phyloP scores from a whole-genome alignment of 2,888 invertebrate species.

The Cheilosia urbana region DNA sequence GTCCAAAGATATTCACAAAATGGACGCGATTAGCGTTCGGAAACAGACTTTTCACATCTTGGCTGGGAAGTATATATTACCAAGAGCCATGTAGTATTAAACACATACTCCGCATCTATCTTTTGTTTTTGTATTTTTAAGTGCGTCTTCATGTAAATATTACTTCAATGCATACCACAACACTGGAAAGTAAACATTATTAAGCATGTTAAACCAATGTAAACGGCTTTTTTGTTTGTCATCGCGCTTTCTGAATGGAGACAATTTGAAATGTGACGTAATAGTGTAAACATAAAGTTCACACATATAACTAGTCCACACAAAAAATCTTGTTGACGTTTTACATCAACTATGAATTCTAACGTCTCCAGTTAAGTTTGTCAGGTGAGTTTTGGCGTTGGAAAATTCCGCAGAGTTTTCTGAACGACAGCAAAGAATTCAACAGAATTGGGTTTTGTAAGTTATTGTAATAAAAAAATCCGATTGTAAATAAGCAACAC shows the following conservation, averaged over 20 bases:
- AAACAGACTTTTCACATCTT: neutral
- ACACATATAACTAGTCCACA: too few relatives aligned
- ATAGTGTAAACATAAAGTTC: too few relatives aligned
- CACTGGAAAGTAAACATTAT: slow-evolving; percentile 6
- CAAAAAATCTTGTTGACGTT: too few relatives aligned
- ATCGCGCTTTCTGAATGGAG: neutral
- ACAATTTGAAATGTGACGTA: too few relatives aligned
- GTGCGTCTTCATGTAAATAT: slow-evolving; percentile 41
- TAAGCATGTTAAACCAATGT: neutral
- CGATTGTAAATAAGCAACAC: too few relatives aligned
- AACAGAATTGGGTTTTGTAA: too few relatives aligned
- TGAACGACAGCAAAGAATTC: too few relatives aligned
- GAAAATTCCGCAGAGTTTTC: too few relatives aligned
- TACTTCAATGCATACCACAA: slow-evolving; percentile 17
- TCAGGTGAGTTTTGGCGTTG: too few relatives aligned
- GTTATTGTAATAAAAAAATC: too few relatives aligned
- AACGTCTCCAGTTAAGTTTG: too few relatives aligned
- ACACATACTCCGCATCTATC: slow-evolving; percentile 10
- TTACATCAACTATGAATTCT: too few relatives aligned
- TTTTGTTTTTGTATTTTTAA: slow-evolving; percentile 30
- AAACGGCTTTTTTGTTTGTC: neutral
- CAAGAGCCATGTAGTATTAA: slow-evolving; percentile 13
- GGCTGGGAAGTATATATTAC: neutral
- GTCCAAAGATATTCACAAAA: slow-evolving; percentile 27
- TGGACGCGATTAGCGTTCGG: neutral